Percentiles rank a stretch among this genome's conserved stretches.
phyloP scores from a whole-genome alignment of 2,113 vertebrate genomes.

The Mus musculus region DNA sequence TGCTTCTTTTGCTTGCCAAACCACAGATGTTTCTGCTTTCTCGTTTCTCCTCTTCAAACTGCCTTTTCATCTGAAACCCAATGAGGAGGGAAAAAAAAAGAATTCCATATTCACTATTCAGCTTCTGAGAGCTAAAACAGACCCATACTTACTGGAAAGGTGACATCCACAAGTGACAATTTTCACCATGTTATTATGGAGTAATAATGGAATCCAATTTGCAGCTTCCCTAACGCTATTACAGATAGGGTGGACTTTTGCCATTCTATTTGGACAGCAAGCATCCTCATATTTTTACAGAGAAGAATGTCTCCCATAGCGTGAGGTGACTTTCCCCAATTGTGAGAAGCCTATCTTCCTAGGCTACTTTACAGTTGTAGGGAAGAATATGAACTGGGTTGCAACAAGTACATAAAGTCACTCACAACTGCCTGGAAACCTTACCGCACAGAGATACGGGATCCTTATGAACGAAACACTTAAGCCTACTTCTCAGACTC shows the following conservation, averaged over 20 bases:
- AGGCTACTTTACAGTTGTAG: not conserved
- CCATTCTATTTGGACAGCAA: not conserved
- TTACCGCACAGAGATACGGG: not conserved
- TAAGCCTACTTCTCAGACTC: not conserved
- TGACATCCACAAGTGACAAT: constrained; percentile 44
- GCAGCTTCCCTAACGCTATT: not conserved
- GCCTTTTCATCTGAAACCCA: constrained; percentile 47
- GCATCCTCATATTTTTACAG: not conserved
- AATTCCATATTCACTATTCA: constrained; percentile 9
- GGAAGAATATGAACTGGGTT: not conserved
- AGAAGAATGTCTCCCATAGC: not conserved
- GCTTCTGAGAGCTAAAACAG: constrained; percentile 17
- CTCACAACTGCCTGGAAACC: not conserved
- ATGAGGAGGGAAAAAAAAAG: not conserved
- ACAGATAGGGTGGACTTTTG: not conserved
- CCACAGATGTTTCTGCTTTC: constrained; percentile 63
- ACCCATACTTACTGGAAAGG: constrained; percentile 29
- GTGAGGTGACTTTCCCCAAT: not conserved
- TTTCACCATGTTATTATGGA: not conserved
- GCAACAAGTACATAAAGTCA: not conserved
- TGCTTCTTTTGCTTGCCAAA: constrained; percentile 53
- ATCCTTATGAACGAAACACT: not conserved
- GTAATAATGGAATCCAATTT: constrained; percentile 34
- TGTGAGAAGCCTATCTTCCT: not conserved
- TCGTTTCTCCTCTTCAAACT: constrained; percentile 49